Conservation (phyloP, 1,140 invertebrate genomes). For the Sweltsa coloradensis region DNA sequence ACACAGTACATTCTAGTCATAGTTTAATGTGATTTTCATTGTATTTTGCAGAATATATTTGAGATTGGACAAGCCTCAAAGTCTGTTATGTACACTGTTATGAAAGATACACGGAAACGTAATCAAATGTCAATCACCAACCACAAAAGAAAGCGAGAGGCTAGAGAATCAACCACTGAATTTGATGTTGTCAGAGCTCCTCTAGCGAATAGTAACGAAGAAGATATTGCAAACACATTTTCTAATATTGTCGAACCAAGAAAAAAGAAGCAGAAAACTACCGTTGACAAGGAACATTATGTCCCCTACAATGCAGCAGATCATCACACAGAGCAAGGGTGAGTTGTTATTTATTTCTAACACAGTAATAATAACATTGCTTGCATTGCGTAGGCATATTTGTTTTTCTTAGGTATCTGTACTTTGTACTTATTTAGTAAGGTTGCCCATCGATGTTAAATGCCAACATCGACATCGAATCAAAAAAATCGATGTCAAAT, state of each 20-base stretch:
- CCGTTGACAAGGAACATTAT: constrained; percentile 62
- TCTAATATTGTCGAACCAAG: constrained; percentile 35
- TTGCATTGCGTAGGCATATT: no score
- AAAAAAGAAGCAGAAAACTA: constrained; percentile 31
- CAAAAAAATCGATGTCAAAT: no score
- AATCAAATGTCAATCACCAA: constrained; percentile 16
- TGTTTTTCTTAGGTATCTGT: no score
- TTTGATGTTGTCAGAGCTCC: background rate
- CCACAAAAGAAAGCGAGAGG: constrained; percentile 28
- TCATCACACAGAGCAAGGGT: constrained; percentile 80
- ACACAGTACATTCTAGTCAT: no score
- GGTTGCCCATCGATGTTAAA: no score
- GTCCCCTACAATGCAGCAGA: constrained; percentile 77
- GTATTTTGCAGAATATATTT: constrained; percentile 82
- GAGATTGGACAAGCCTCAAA: constrained; percentile 77
- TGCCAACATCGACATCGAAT: no score
- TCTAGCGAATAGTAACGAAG: constrained; percentile 19
- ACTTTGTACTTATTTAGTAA: no score
- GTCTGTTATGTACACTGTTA: constrained; percentile 37
- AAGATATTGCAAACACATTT: constrained; percentile 25
- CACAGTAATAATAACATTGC: background rate
- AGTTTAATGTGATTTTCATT: no score
- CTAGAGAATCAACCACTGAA: background rate
- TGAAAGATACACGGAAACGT: constrained; percentile 17
- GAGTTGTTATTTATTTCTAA: constrained; percentile 20